Evolutionary conservation across 2,888 invertebrate genomes (phyloP), one percentile per base, ranked within the genome.

Genomic region (Aspidiotus destructor): DNA sequence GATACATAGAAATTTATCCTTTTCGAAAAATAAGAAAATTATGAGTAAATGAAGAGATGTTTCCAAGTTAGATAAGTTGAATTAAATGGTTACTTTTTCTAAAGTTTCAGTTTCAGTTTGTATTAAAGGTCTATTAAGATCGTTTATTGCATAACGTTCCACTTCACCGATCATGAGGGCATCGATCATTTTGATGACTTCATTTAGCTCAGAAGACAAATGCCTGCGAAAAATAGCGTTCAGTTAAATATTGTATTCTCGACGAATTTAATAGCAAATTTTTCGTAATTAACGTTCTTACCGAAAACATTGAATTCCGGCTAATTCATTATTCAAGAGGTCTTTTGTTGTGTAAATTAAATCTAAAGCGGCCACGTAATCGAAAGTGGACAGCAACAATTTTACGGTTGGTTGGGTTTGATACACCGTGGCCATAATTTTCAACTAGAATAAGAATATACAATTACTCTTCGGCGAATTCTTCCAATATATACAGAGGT

Each of bases 321-420:
- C 87, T 57, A 99, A 81, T 76, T 94, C 92, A 73, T 90, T 89
- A 10, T 86, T 84, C 48, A 99, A 81, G 68, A 97, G 91, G 78
- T 94, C 95, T 79, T 97, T 94, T 2, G 98, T 96, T 6, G 95
- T 95, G 72, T 91, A 87, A 73, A 99, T 99, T 71, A 99, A 83
- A 79, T 99, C 98, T 71, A 99, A 81, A 1, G 98, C 98, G 54
- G 93, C 96, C 52, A 96, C 95, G 82, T 95, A 99, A 79, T 99
- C 98, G 71, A 92, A 93, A 10, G 93, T 93, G 71, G 95, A 92
- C 58, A 99, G 81, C 62, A 98, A 80, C 68, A 95, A 82, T 77
- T 99, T 99, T 75, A 99, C 89, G 78, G 94, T 97, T 1, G 96
- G 92, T 77, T 99, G 99, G 16, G 98, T 97, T 80, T 99, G 97